phyloP scores from a whole-genome alignment of 2,113 vertebrate species.

The Cathartes aura region DNA sequence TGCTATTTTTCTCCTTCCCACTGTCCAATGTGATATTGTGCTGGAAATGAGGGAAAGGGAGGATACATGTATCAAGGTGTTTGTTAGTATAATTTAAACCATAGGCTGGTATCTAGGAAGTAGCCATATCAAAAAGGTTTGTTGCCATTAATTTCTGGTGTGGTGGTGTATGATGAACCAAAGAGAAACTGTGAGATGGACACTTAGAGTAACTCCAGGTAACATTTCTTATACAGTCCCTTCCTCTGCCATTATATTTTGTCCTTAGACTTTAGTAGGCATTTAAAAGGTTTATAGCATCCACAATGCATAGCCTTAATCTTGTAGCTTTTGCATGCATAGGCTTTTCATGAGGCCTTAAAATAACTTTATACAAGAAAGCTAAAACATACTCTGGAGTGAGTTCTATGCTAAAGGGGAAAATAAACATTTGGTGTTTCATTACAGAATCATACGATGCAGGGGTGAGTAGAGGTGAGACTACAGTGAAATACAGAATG shows the following conservation, averaged over 20 bases:
- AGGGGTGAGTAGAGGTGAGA: neutral
- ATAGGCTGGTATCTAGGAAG: neutral
- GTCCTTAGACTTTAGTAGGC: neutral
- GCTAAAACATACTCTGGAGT: neutral
- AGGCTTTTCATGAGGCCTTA: neutral
- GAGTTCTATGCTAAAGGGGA: neutral
- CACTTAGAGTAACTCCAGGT: neutral
- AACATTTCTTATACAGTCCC: neutral
- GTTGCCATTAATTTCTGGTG: neutral
- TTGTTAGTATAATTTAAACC: neutral
- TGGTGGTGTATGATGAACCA: neutral
- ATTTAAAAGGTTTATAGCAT: neutral
- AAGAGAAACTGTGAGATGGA: neutral
- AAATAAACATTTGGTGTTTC: neutral
- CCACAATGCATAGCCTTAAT: neutral
- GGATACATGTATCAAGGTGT: neutral
- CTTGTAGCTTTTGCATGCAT: neutral
- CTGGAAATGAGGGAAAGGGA: neutral
- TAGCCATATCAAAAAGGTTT: neutral
- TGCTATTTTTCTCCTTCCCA: neutral
- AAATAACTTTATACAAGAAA: neutral
- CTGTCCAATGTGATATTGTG: neutral
- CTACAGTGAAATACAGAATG: neutral
- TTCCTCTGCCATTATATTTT: neutral
- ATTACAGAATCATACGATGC: neutral